A percentile compares a stretch with the other conserved stretches of the same genome.
These are phyloP conservation scores for Drosophila quinaria DNA, from an alignment of 2,888 invertebrate genomes.

Conservation along the genomic window DNA sequence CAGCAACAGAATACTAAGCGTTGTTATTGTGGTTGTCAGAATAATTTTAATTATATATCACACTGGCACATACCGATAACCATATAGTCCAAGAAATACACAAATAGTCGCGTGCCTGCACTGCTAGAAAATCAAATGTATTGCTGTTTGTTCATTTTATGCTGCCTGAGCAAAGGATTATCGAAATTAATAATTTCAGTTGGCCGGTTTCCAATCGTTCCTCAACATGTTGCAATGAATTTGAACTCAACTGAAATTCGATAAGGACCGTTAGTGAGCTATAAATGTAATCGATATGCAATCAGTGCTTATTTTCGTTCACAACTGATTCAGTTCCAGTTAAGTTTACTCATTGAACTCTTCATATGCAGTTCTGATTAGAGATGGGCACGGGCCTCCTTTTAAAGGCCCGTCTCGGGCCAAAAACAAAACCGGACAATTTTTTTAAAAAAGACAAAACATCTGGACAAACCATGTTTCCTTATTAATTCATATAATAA, in stretches of 20 bases:
- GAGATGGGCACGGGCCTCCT: too few species aligned
- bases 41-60: conserved; percentile 65
- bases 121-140: conserved; percentile 36
- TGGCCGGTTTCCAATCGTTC: neutral
- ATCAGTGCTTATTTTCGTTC: neutral
- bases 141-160: neutral
- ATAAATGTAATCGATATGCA: neutral
- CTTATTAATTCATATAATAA: too few species aligned
- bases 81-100: conserved; percentile 2
- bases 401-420: too few species aligned
- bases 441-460: too few species aligned
- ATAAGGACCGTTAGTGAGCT: neutral
- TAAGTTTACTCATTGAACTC: too few species aligned
- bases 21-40: conserved; percentile 60
- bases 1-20: conserved; percentile 26
- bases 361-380: too few species aligned
- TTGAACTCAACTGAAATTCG: neutral
- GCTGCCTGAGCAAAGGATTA: neutral
- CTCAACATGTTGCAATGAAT: neutral
- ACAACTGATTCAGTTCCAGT: neutral
- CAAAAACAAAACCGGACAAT: too few species aligned
- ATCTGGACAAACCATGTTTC: too few species aligned
- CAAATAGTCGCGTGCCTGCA: conserved; percentile 70
- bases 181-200: neutral
- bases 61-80: conserved; percentile 21